Evolutionary conservation across 2,888 invertebrate genomes (phyloP).

Genomic region (Brachypterus glaber): DNA sequence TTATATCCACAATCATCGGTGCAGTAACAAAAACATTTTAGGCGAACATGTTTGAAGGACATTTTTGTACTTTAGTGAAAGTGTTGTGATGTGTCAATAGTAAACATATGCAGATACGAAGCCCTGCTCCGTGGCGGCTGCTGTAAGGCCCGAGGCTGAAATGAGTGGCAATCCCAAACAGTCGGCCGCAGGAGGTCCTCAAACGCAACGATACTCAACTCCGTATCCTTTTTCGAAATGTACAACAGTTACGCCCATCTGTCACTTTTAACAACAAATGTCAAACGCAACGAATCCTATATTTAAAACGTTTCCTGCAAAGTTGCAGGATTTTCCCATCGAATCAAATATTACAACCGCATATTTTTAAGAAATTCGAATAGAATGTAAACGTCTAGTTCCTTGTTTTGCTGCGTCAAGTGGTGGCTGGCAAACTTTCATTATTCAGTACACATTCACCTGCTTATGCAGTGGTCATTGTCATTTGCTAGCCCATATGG

Average conservation of each 20-base stretch:
- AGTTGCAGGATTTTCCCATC: too few species aligned
- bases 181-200: conserved; percentile 51
- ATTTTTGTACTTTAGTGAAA: conserved; percentile 25
- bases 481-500: conserved; percentile 30
- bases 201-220: conserved; percentile 46
- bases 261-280: conserved; percentile 32
- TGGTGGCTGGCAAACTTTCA: conserved; percentile 33
- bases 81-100: conserved; percentile 35
- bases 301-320: too few species aligned
- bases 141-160: conserved; percentile 51
- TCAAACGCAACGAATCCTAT: too few species aligned
- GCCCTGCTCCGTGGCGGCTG: conserved; percentile 48
- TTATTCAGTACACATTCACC: conserved; percentile 35
- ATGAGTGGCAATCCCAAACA: conserved; percentile 60
- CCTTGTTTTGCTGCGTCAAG: conserved; percentile 23
- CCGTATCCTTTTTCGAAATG: conserved; percentile 48
- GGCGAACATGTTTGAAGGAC: conserved; percentile 28
- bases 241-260: conserved; percentile 34
- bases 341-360: conserved; percentile 6
- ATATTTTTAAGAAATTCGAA: conserved; percentile 11
- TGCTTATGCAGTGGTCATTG: conserved; percentile 29
- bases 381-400: conserved; percentile 23
- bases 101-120: conserved; percentile 39
- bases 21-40: conserved; percentile 23
- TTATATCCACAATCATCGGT: conserved; percentile 29